Percentiles rank a stretch among this genome's conserved stretches.
Evolutionary conservation across 2,113 vertebrate genomes (phyloP).

Genomic region (Lophius piscatorius): DNA sequence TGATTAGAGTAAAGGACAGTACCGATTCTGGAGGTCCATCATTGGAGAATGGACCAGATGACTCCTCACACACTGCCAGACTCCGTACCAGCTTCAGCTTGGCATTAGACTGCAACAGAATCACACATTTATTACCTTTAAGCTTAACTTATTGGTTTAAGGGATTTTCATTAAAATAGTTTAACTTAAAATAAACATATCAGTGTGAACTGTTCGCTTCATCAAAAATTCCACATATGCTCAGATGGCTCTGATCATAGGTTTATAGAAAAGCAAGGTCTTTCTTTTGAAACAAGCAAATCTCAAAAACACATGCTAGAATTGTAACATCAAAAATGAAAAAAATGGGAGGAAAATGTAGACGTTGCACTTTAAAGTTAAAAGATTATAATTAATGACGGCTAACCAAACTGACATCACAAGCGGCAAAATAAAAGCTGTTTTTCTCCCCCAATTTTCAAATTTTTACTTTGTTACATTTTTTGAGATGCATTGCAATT

Average conservation of each 20-base stretch:
- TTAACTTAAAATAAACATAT: no score
- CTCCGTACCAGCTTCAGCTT: constrained; percentile 97
- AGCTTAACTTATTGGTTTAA: neutral
- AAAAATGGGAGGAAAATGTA: neutral
- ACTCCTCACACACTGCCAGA: constrained; percentile 97
- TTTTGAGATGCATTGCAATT: no score
- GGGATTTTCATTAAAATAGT: neutral
- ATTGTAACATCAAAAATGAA: neutral
- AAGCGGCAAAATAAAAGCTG: no score
- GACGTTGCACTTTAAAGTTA: neutral
- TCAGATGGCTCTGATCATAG: no score
- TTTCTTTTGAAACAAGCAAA: neutral
- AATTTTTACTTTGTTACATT: no score
- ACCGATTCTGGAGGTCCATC: constrained; percentile 89
- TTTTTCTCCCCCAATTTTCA: no score
- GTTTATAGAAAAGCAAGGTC: neutral
- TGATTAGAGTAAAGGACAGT: constrained; percentile 20
- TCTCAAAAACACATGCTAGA: neutral
- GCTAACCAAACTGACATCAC: neutral
- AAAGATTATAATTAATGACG: no score
- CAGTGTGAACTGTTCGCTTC: no score
- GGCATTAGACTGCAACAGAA: constrained; percentile 89
- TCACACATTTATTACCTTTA: constrained; percentile 20
- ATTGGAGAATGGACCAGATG: constrained; percentile 85
- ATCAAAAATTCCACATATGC: no score